Evolutionary conservation across 2,888 invertebrate genomes (phyloP), one percentile per base, ranked within the genome.

Genomic region (Himalopsyche japonica): DNA sequence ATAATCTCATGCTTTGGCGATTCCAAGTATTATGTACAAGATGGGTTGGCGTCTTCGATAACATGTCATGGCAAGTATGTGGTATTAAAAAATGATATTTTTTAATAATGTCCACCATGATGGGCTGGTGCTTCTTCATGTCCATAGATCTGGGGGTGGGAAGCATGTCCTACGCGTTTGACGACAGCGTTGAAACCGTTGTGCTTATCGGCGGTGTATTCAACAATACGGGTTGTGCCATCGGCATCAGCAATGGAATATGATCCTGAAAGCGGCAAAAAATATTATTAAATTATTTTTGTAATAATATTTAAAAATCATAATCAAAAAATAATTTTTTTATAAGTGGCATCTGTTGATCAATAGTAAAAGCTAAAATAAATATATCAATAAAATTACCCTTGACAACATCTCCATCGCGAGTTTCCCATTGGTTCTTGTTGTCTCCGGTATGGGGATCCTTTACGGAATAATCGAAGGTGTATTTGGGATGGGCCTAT

Each of bases 381-480:
- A n/a, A n/a, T n/a, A n/a, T n/a, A 4, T 57, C 12, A 24, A 15
- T 30, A 57, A 24, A 32, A 70, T 87, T 89, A 92, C 92, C 92
- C 90, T 91, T 93, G 1, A 94, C 94, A 80, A 93, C 93, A 88
- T 93, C 94, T 24, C 94, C 94, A 86, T 94, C 93, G 48, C 94
- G 90, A 48, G 91, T 91, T 88, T 94, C 94, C 91, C 93, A 93
- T 87, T 94, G 94, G 2, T 91, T 91, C 88, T 94, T 94, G 88
- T 93, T 91, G 88, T 94, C 94, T 32, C 94, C 94, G 20, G 94
- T 94, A 87, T 93, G 92, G 3, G 94, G 93, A 88, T 94, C 94
- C 8, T 92, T 92, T n/a, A 94, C 94, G 49, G 94, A 91, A 88
- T 94, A 94, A 88, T 94, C 93, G 88, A 93, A 94, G 76, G 92